Conservation (phyloP, 2,888 invertebrate genomes). For the Callinectes sapidus region DNA sequence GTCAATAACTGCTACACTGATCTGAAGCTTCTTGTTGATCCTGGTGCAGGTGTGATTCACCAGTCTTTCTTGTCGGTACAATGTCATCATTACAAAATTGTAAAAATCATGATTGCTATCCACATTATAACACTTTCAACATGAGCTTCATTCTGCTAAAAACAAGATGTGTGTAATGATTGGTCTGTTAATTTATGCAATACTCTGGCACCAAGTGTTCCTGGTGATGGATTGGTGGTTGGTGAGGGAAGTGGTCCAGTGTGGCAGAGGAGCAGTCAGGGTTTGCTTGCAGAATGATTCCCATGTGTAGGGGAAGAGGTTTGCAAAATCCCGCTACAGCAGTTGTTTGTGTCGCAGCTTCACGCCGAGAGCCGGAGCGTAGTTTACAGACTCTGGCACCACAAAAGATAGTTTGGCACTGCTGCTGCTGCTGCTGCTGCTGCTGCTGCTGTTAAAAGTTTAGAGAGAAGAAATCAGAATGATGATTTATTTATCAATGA, state of each 20-base stretch:
- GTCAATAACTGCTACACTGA: too few species aligned
- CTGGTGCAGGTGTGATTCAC: too few species aligned
- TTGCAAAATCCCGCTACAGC: slow-evolving; percentile 9
- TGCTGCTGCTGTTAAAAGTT: background rate
- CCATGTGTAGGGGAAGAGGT: background rate
- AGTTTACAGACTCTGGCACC: background rate
- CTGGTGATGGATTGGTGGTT: background rate
- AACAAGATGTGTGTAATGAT: too few species aligned
- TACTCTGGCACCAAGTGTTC: background rate
- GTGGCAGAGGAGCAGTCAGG: background rate
- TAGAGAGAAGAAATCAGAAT: slow-evolving; percentile 18
- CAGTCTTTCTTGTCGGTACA: too few species aligned
- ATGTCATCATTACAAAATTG: too few species aligned
- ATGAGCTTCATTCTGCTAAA: background rate
- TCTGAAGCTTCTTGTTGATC: too few species aligned
- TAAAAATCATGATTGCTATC: too few species aligned
- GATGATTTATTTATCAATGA: slow-evolving; percentile 5
- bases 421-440: background rate
- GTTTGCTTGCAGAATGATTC: background rate
- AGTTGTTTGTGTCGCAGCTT: slow-evolving; percentile 25
- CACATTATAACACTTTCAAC: too few species aligned
- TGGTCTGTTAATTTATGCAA: background rate
- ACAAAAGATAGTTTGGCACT: slow-evolving; percentile 18
- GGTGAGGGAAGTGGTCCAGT: background rate
- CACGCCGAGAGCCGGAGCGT: slow-evolving; percentile 4